Conservation (phyloP, 1,140 invertebrate genomes). For the Campoletis sonorensis region DNA sequence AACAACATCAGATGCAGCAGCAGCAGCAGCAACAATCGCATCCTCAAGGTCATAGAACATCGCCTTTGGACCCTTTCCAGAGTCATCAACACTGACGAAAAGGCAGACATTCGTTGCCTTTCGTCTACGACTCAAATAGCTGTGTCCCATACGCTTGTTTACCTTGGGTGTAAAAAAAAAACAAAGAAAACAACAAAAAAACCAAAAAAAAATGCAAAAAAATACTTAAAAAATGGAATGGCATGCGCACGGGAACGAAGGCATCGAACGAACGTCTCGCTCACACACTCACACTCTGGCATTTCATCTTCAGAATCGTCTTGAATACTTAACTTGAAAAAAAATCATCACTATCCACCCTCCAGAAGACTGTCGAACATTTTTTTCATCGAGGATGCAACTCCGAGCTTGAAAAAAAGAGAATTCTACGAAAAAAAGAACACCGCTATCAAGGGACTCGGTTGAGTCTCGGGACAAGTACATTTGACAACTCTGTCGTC, state of each 20-base stretch:
- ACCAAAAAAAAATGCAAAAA: background rate
- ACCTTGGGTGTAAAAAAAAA: slow-evolving; percentile 70
- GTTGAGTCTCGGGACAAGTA: too few relatives aligned
- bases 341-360: background rate
- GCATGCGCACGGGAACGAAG: slow-evolving; percentile 10
- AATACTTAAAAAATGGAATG: background rate
- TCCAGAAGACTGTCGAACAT: background rate
- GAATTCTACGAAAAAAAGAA: too few relatives aligned
- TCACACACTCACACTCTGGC: background rate
- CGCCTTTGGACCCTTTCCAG: slow-evolving; percentile 61
- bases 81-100: slow-evolving; percentile 69
- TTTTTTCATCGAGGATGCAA: too few relatives aligned
- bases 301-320: slow-evolving; percentile 4
- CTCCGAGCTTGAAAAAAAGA: too few relatives aligned
- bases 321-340: slow-evolving; percentile 6
- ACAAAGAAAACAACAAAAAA: background rate
- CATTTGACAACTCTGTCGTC: too few relatives aligned
- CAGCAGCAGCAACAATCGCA: slow-evolving; percentile 48
- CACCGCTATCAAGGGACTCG: too few relatives aligned
- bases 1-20: slow-evolving; percentile 30
- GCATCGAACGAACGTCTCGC: slow-evolving; percentile 42
- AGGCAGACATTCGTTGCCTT: slow-evolving; percentile 73
- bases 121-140: slow-evolving; percentile 69
- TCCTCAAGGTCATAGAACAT: slow-evolving; percentile 61
- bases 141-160: slow-evolving; percentile 70